Evolutionary conservation across 1,140 invertebrate species (phyloP), one percentile per base, ranked within the genome.

Genomic region (Adoxophyes honmai): DNA sequence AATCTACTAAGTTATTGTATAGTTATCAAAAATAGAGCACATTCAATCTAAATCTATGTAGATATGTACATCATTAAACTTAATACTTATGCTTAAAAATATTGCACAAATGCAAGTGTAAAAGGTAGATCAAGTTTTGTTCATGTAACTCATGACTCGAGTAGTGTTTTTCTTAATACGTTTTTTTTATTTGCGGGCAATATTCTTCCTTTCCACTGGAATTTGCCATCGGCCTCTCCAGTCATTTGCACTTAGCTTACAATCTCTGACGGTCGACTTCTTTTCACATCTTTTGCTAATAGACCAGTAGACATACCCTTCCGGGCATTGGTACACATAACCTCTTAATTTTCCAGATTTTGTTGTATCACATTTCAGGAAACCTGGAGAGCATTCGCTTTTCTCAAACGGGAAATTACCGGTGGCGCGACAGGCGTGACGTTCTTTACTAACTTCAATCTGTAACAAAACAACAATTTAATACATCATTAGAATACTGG

Each of bases 261-360:
- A 95, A 58, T 91, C 90, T n/a, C 91, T 90, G 15, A 95, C 70
- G 73, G 89, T 91, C 14, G 81, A 78, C 0, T 81, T 79, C 48
- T 89, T 86, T 83, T 96, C 94, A 68, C 96, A 97, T 70, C 93
- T 91, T 77, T 93, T 91, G 58, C 94, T 95, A 0, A 94, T 91
- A 34, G 93, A 91, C 93, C 94, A 96, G 70, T 93, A 97, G 0
- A 92, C 90, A 66, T 93, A 95, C 6, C 92, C 92, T 75, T 92
- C 81, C 0, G 95, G 95, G 86, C 96, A 96, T 71, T 93, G 93
- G 76, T 93, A 94, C 6, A 96, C 81, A 57, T 92, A 92, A 6
- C 94, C 95, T 73, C 93, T 90, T 61, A 96, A 82, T 52, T 76
- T 90, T 38, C 85, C 80, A 38, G 90, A 78, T 55, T 73, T 69